Base-by-base conservation (phyloP, 2,113 vertebrate species). In the Hippocampus mohnikei region DNA sequence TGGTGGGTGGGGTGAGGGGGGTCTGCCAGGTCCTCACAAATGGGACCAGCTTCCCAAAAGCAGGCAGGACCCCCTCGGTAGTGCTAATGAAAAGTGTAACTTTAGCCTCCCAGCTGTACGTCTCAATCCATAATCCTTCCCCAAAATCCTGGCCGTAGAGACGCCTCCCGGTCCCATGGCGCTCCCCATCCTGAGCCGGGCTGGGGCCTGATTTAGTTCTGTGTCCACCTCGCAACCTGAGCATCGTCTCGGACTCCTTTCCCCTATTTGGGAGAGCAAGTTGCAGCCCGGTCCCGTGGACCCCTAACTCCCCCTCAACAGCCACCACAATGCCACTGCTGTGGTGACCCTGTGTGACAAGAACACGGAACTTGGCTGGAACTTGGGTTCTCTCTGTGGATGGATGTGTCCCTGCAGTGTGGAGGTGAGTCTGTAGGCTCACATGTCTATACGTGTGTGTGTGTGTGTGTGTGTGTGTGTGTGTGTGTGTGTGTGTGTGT, bases 101-200 rank as follows among this genome's bases (percentile, higher is more conserved):
- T 93, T 93, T 90, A 91, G 89, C 87, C 90, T 92, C 91, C 87
- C 91, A 91, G 92, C 87, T 93, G 90, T 92, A 91, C 73, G 86
- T 92, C 91, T 92, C 90, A 92, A 91, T 91, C 88, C 88, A 88
- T 92, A 92, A 93, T 93, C 92, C 91, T 91, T 87, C 88, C 90
- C 90, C 84, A 90, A 90, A 91, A 91, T 86, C 83, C 88, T 83
- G 81, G 89, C 83, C 81, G 61, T 82, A 88, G 89, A 87, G 87
- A 89, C 80, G 89, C 89, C 90, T 89, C 87, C 91, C 90, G 86
- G 92, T 92, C 91, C 91, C 91, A 90, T 90, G 88, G 85, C 59
- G 81, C 83, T 89, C 83, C 86, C 88, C 12, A 86, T 87, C 66
- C 88, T 82, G 84, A 71, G 85, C 88, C 88, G 82, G 87, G 87